Conservation (phyloP, 2,797 vertebrate species). For the Taenioides sp. region DNA sequence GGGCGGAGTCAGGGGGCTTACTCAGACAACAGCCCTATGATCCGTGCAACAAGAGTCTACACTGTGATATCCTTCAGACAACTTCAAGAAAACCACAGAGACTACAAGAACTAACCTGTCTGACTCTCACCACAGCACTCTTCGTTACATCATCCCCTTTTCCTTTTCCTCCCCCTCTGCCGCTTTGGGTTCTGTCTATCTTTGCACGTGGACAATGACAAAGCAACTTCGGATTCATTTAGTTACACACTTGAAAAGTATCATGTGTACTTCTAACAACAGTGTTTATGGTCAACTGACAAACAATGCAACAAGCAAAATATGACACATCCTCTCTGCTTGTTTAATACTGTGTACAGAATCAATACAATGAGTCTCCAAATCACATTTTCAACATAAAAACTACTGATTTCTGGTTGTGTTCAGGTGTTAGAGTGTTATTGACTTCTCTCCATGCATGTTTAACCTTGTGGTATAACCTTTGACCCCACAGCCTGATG, state of each 20-base stretch:
- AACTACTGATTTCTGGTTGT: slow-evolving; percentile 17
- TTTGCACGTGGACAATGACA: slow-evolving; percentile 43
- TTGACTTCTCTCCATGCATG: slow-evolving; percentile 60
- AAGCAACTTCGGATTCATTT: slow-evolving; percentile 44
- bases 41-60: slow-evolving; percentile 57
- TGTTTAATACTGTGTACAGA: not conserved
- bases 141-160: not conserved
- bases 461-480: slow-evolving; percentile 62
- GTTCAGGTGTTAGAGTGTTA: slow-evolving; percentile 59
- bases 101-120: slow-evolving; percentile 59
- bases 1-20: slow-evolving; percentile 57
- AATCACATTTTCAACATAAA: not conserved
- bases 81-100: slow-evolving; percentile 60
- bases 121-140: slow-evolving; percentile 26
- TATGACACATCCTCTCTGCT: not conserved
- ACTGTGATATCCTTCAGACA: slow-evolving; percentile 36
- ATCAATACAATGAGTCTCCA: not conserved
- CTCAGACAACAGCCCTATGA: slow-evolving; percentile 59
- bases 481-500: slow-evolving; percentile 61
- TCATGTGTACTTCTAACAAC: slow-evolving; percentile 19
- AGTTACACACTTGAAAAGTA: slow-evolving; percentile 41
- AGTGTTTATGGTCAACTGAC: slow-evolving; percentile 40
- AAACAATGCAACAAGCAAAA: slow-evolving; percentile 8
- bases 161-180: slow-evolving; percentile 19
- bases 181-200: slow-evolving; percentile 59